Evolutionary conservation across 2,797 vertebrate genomes (phyloP), one percentile per base, ranked within the genome.

Genomic region (Pampus argenteus): DNA sequence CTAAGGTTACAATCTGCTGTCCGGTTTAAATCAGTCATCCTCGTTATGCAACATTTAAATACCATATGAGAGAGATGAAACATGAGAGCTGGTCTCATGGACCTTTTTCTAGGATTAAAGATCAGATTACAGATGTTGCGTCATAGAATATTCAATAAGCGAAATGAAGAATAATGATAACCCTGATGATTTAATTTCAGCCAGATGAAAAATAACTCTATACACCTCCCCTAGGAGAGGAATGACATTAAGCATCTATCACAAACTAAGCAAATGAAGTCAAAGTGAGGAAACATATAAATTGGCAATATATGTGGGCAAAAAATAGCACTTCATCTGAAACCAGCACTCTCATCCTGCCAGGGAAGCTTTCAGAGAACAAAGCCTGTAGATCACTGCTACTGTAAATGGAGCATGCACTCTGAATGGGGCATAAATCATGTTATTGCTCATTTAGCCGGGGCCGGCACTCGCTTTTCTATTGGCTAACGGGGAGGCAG

Each of bases 21-120:
- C 38, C 5, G 2, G 36, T 69, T 85, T 51, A 66, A 83, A 75
- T 80, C 79, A 60, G 9, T 56, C 64, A 20, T 36, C 44, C 40
- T 78, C 20, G 61, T 92, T 92, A 90, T 58, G 85, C 63, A 92
- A 91, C 66, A 72, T 25, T 81, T 82, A 84, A 87, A 85, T 67
- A 86, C 83, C 70, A 78, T 66, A 85, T 58, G 50, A 85, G 61
- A 61, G 74, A 67, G 71, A 84, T 61, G 55, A 66, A 78, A 82
- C 76, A 73, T 62, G 47, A 52, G 34, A 29, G 68, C 31, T 38
- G 2, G 44, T 63, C 61, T 76, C 76, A 65, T 11, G 1, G 60
- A 61, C 61, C 18, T 73, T 75, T 79, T 62, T 65, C 52, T 31
- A 4, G 75, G 82, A 90, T 90, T 91, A 87, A 83, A 82, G 54